These are phyloP conservation scores for Microcebus jonahi DNA, from an alignment of 2,113 vertebrate genomes.

Conservation along the genomic window DNA sequence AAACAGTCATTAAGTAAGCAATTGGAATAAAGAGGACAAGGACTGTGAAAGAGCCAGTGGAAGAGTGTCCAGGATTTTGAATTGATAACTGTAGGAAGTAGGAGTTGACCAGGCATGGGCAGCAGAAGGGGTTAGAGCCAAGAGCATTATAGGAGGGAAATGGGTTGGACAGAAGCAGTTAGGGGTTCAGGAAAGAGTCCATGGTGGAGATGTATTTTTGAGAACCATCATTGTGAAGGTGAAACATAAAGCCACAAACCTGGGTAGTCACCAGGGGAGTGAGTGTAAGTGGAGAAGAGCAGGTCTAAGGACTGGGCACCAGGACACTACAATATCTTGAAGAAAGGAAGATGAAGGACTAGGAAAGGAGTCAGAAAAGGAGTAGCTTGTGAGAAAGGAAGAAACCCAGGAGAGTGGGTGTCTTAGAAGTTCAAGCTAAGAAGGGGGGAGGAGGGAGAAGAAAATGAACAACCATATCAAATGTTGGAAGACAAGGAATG, in stretches of 20 bases:
- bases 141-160: neutral
- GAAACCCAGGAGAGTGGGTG: neutral
- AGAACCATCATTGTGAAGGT: neutral
- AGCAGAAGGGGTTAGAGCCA: neutral
- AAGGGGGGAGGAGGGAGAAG: neutral
- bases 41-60: neutral
- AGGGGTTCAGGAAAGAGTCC: neutral
- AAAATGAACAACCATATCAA: neutral
- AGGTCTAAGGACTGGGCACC: neutral
- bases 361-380: neutral
- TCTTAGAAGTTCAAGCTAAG: neutral
- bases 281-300: neutral
- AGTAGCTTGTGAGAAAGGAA: neutral
- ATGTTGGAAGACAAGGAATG: neutral
- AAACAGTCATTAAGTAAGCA: neutral
- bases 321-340: neutral
- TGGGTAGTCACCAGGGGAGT: neutral
- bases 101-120: neutral
- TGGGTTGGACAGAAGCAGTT: neutral
- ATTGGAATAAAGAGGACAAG: neutral
- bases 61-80: neutral
- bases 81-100: neutral
- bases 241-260: neutral
- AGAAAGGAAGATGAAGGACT: neutral
- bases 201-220: neutral